Evolutionary conservation across 1,140 invertebrate species (phyloP).

Genomic region (Agraylea sexmaculata): DNA sequence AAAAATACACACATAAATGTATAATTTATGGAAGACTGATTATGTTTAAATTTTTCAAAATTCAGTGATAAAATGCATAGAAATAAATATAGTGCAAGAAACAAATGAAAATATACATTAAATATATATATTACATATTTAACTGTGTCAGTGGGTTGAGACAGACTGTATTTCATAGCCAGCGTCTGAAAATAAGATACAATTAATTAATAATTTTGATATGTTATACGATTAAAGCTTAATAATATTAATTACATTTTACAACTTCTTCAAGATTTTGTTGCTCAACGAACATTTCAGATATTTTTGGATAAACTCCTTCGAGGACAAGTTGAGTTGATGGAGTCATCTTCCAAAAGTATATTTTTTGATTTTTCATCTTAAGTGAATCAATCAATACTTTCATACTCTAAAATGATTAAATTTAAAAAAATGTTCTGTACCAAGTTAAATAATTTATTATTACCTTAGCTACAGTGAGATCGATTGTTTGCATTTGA

Average conservation of each 20-base stretch:
- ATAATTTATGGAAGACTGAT: no score
- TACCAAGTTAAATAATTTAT: conserved; percentile 4
- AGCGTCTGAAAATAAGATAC: no score
- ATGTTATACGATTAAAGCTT: background rate
- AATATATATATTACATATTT: background rate
- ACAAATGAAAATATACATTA: background rate
- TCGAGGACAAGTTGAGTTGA: conserved; percentile 22
- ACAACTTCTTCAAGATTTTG: conserved; percentile 15
- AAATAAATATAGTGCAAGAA: no score
- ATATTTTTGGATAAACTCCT: conserved; percentile 13
- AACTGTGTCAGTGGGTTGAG: no score
- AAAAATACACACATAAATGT: no score
- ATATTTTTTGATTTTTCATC: conserved; percentile 25
- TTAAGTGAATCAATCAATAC: conserved; percentile 28
- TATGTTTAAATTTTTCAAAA: no score
- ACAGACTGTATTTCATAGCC: no score
- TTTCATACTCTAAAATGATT: conserved; percentile 26
- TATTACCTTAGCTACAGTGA: conserved; percentile 44
- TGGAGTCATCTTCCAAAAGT: conserved; percentile 29
- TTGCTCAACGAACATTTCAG: conserved; percentile 10
- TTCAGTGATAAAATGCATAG: no score
- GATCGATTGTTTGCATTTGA: conserved; percentile 43
- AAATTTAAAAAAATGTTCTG: conserved; percentile 7
- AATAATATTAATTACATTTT: conserved; percentile 7
- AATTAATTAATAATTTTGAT: no score